Evolutionary conservation across 1,140 invertebrate genomes (phyloP), one percentile per base, ranked within the genome.

Genomic region (Pristionchus pacificus): DNA sequence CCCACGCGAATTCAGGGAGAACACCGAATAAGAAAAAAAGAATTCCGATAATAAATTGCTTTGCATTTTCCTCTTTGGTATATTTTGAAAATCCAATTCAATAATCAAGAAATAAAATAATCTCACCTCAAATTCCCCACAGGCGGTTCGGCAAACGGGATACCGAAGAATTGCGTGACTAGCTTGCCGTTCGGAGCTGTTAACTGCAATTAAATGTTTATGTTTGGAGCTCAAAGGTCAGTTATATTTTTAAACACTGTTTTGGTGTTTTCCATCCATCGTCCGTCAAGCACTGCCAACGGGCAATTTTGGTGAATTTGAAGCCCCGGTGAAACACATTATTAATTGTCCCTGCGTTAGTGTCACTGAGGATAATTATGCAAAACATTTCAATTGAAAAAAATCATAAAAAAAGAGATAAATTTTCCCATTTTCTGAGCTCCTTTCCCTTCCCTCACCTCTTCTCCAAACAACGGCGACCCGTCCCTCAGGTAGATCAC

Each of bases 81-180:
- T n/a, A n/a, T n/a, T n/a, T n/a, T n/a, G n/a, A n/a, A n/a, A n/a
- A n/a, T n/a, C n/a, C n/a, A n/a, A n/a, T n/a, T n/a, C n/a, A n/a
- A n/a, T n/a, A n/a, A n/a, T n/a, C n/a, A n/a, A n/a, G n/a, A n/a
- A n/a, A n/a, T n/a, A n/a, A 38, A 1, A 30, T 60, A 31, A 60
- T n/a, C 57, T 24, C 57, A 69, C 71, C 71, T 68, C 2, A 73
- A 58, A 31, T 69, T 74, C 13, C 78, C 76, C 28, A 83, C 71
- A 2, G 83, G 84, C 15, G 83, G 84, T 71, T 85, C 81, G 19
- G 84, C 83, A 74, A 85, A 84, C 6, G 83, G 83, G 67, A 84
- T 78, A 29, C 84, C 83, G n/a, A 77, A 61, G 67, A 82, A 79
- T 59, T 83, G 74, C 6, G 78, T 75, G 25, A 83, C 65, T 15